Evolutionary conservation across 2,888 invertebrate genomes (phyloP), one percentile per base, ranked within the genome.

Genomic region (Eumacrocentrus americanus): DNA sequence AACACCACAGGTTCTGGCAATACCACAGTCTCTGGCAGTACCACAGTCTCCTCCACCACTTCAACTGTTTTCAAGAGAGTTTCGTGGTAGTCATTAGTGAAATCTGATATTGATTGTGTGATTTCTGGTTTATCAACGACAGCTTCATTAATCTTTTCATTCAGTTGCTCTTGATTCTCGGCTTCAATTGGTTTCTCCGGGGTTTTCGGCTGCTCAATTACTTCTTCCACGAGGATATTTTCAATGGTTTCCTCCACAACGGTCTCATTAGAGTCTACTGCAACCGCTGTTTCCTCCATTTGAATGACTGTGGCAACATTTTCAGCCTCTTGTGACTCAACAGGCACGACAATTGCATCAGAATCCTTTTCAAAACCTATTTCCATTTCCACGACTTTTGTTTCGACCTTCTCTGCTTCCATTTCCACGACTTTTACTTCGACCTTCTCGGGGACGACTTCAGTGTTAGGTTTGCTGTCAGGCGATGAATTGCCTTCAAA

Each of bases 401-500:
- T 61, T 18, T 65, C 23, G 52, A 54, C 1, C 35, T 29, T 58
- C 16, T 57, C 54, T 6, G 46, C 37, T 1, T 47, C 53, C 0
- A 37, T 50, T 25, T 62, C 62, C 62, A 54, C 51, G 9, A 47
- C 6, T 42, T 50, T 52, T 12, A 18, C 60, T 18, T 65, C 23
- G 52, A 54, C 1, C 35, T 29, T 58, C 16, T 57, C 54, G 3
- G 46, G 37, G 1, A 46, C 53, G 0, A 37, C 51, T 25, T 62
- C 62, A 2, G 61, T 47, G 54, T 52, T 64, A 25, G 12, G 11
- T 22, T 54, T 34, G 29, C 2, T 34, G 6, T 4, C 23, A 2
- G 40, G 22, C 16, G 9, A 20, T 7, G 12, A 14, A 3, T 11
- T 44, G n/a, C 9, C 66, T 11, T 72, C 74, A 48, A 73, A 67